Percentiles rank a stretch among this genome's conserved stretches.
phyloP scores from a whole-genome alignment of 2,113 vertebrate species.

The Eulemur macaco region DNA sequence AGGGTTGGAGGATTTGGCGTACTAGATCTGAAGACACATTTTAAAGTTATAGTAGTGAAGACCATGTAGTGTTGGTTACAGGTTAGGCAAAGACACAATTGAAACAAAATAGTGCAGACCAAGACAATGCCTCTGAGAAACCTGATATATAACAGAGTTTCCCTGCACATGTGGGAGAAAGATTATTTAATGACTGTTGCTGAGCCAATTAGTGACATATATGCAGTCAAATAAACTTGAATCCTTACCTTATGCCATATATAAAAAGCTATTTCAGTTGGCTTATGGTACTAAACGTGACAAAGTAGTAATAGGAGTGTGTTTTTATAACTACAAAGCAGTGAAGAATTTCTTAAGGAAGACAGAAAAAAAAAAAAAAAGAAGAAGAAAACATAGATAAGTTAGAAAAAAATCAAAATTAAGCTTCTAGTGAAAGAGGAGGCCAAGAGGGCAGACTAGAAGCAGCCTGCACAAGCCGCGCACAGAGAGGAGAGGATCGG shows the following conservation, averaged over 20 bases:
- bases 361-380: no score
- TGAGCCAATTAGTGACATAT: no score
- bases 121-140: not conserved
- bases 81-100: no score
- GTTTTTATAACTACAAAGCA: not conserved
- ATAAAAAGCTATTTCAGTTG: not conserved
- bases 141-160: not conserved
- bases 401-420: not conserved
- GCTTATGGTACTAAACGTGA: not conserved
- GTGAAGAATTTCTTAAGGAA: not conserved
- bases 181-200: no score
- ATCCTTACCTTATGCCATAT: no score
- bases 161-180: no score
- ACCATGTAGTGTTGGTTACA: not conserved
- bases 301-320: not conserved
- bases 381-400: not conserved
- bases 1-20: not conserved
- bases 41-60: not conserved
- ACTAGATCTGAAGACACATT: not conserved
- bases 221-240: not conserved
- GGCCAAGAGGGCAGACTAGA: no score
- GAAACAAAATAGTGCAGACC: not conserved
- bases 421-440: not conserved
- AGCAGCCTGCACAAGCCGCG: no score
- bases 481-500: no score